phyloP scores from a whole-genome alignment of 2,113 vertebrate species.

The Silurus asotus region DNA sequence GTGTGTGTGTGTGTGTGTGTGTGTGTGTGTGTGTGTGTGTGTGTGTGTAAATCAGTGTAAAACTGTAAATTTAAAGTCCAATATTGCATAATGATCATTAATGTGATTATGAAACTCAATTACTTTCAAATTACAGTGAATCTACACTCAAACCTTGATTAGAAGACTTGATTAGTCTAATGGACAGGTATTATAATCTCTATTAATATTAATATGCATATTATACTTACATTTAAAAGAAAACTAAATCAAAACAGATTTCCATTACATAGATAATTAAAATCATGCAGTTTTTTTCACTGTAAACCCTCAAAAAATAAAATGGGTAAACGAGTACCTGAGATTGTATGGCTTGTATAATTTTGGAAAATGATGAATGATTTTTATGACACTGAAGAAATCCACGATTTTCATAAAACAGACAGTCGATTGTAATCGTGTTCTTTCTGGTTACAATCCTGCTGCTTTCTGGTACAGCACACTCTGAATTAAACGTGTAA shows the following conservation, averaged over 20 bases:
- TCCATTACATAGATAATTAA: neutral
- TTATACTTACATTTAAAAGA: neutral
- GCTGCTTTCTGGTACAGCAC: neutral
- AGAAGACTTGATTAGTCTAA: neutral
- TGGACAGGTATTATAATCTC: neutral
- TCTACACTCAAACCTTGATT: too few species aligned
- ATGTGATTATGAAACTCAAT: neutral
- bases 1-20: neutral
- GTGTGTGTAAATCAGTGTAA: neutral
- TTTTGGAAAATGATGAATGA: neutral
- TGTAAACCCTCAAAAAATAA: neutral
- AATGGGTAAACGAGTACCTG: neutral
- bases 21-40: neutral
- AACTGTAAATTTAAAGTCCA: neutral
- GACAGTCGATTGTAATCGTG: neutral
- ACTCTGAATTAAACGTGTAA: neutral
- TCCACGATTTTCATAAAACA: neutral
- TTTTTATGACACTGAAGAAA: neutral
- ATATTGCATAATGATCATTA: neutral
- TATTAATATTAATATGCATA: neutral
- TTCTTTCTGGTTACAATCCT: neutral
- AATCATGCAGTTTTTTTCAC: neutral
- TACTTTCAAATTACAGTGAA: neutral
- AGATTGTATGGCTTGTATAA: neutral
- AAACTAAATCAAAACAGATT: neutral